phyloP scores from a whole-genome alignment of 2,888 invertebrate genomes.

The Lasioglossum calceatum region DNA sequence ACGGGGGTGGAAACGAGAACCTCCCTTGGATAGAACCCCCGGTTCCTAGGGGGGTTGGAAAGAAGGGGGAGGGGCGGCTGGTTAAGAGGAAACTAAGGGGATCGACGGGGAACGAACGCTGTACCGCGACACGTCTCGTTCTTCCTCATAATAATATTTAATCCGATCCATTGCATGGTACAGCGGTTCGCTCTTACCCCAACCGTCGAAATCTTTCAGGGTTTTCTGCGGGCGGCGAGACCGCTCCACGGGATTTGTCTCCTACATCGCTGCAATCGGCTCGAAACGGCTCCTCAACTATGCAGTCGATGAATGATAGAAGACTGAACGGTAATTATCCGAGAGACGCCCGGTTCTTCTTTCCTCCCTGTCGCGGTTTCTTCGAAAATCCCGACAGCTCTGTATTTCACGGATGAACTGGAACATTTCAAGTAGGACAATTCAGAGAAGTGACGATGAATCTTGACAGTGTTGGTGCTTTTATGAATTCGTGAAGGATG shows the following conservation, averaged over 20 bases:
- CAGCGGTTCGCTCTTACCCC: slow-evolving; percentile 83
- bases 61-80: slow-evolving; percentile 17
- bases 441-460: background rate
- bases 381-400: background rate
- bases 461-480: background rate
- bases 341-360: background rate
- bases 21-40: background rate
- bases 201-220: slow-evolving; percentile 77
- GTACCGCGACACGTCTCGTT: slow-evolving; percentile 79
- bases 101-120: slow-evolving; percentile 62
- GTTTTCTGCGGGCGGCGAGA: slow-evolving; percentile 69
- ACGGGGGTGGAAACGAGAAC: background rate
- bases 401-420: background rate
- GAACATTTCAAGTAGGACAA: background rate
- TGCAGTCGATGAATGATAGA: background rate
- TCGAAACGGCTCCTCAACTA: slow-evolving; percentile 14
- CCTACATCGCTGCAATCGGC: background rate
- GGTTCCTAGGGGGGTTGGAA: background rate
- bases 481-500: background rate
- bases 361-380: background rate
- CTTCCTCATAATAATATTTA: slow-evolving; percentile 84
- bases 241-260: slow-evolving; percentile 61
- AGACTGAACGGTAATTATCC: background rate
- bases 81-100: slow-evolving; percentile 49
- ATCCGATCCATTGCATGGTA: slow-evolving; percentile 83